Conservation (phyloP, 2,888 invertebrate species). For the Synergus japonicus region DNA sequence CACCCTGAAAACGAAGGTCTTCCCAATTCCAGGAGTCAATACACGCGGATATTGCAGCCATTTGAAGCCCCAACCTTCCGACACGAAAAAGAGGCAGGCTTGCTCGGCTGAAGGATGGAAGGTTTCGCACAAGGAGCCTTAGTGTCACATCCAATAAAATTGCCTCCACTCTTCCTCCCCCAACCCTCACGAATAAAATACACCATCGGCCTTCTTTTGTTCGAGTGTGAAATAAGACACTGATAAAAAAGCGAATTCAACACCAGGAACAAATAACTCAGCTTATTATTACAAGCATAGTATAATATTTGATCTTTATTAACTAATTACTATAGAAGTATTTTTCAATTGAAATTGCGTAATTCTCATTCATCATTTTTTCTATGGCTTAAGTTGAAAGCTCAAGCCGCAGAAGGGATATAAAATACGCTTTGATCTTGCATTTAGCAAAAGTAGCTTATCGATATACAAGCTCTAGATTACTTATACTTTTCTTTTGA, state of each 20-base stretch:
- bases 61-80: conserved; percentile 66
- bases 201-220: conserved; percentile 64
- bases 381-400: neutral
- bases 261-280: conserved; percentile 23
- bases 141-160: conserved; percentile 72
- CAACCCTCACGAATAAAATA: conserved; percentile 65
- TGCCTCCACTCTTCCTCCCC: conserved; percentile 60
- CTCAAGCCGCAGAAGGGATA: neutral
- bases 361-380: neutral
- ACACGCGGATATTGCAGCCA: conserved; percentile 71
- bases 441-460: conserved; percentile 6
- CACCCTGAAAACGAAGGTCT: conserved; percentile 58
- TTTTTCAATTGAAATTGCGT: no score
- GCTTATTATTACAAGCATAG: conserved; percentile 1
- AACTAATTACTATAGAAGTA: no score
- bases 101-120: conserved; percentile 53
- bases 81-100: conserved; percentile 46
- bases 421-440: neutral
- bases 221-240: conserved; percentile 62
- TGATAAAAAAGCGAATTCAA: conserved; percentile 12
- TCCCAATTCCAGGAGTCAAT: conserved; percentile 71
- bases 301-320: neutral
- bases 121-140: conserved; percentile 54
- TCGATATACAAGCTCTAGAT: neutral
- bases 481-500: neutral